Conservation (phyloP, 2,113 vertebrate species). For the Syngnathus typhle region DNA sequence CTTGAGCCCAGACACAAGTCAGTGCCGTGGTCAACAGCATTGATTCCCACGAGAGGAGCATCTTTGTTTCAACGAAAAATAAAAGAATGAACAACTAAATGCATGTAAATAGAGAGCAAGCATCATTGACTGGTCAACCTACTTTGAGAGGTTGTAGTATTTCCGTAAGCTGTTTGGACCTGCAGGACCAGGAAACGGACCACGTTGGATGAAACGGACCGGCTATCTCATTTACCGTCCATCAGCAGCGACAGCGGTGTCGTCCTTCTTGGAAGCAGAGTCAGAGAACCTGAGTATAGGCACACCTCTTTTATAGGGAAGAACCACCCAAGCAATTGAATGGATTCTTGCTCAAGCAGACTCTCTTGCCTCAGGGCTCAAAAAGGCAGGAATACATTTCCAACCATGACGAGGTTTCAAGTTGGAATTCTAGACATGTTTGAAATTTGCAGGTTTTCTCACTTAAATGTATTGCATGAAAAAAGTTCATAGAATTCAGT, state of each 20-base stretch:
- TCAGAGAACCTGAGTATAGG: conserved; percentile 36
- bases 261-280: conserved; percentile 38
- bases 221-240: conserved; percentile 34
- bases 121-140: conserved; percentile 9
- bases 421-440: neutral
- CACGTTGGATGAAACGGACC: conserved; percentile 3
- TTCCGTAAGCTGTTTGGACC: conserved; percentile 9
- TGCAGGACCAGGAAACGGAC: conserved; percentile 7
- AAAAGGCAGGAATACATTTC: conserved; percentile 18
- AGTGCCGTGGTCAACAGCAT: conserved; percentile 70
- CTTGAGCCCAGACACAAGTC: conserved; percentile 69
- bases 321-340: conserved; percentile 39
- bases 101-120: neutral
- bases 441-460: no score
- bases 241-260: conserved; percentile 16
- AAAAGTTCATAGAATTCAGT: no score
- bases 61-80: conserved; percentile 51
- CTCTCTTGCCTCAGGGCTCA: conserved; percentile 45
- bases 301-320: conserved; percentile 70
- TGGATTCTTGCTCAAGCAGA: conserved; percentile 32
- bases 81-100: neutral
- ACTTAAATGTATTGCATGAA: no score
- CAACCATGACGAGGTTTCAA: conserved; percentile 8
- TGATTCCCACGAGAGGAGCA: conserved; percentile 61
- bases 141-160: conserved; percentile 7